These are phyloP conservation scores for Parauchenoglanis punctatus DNA, from an alignment of 2,797 vertebrate genomes.

Conservation along the genomic window DNA sequence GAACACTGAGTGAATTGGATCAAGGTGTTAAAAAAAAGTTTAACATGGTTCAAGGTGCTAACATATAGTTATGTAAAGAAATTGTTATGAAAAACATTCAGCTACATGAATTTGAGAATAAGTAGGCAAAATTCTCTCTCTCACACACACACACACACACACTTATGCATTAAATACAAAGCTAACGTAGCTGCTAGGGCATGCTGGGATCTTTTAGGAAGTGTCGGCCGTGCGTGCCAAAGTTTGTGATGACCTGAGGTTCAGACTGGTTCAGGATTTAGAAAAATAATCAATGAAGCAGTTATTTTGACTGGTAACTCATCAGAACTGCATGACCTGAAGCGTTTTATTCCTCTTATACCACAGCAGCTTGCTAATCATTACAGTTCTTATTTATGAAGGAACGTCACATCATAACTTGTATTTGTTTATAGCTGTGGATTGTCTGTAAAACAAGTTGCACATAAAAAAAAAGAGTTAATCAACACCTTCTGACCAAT, in stretches of 20 bases:
- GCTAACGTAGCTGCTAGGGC: neutral
- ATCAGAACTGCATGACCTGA: neutral
- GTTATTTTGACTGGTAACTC: too few relatives aligned
- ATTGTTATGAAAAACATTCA: neutral
- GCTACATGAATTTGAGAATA: neutral
- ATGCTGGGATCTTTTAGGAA: neutral
- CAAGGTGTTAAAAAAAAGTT: neutral
- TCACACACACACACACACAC: neutral
- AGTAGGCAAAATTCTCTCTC: neutral
- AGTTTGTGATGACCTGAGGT: neutral
- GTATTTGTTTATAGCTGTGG: neutral
- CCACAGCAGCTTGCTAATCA: neutral
- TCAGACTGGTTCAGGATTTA: neutral
- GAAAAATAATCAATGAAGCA: neutral
- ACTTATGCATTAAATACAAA: neutral
- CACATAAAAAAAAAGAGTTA: too few relatives aligned
- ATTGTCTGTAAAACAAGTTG: too few relatives aligned
- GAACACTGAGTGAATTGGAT: neutral
- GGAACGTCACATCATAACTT: neutral
- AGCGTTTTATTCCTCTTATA: neutral
- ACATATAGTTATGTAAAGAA: neutral
- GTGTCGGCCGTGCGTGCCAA: neutral
- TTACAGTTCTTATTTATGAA: neutral
- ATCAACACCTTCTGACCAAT: neutral
- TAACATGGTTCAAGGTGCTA: too few relatives aligned